These are phyloP conservation scores for Hecatera dysodea DNA, from an alignment of 2,888 invertebrate species.

Conservation along the genomic window DNA sequence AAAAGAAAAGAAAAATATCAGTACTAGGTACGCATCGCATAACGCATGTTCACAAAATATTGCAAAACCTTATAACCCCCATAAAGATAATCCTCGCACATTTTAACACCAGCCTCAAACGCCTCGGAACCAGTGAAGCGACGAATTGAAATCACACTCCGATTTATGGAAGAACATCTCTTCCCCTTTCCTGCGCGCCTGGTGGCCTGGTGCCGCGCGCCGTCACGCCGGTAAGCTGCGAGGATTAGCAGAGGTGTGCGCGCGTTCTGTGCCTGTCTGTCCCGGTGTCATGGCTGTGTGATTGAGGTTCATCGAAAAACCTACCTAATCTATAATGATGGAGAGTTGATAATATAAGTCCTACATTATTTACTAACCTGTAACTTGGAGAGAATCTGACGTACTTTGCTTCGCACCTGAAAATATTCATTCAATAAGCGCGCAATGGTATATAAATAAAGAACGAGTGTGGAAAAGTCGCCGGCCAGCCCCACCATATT, in stretches of 20 bases:
- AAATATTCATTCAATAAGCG: too few species aligned
- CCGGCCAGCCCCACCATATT: too few species aligned
- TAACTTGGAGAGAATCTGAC: background rate
- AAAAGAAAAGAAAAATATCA: too few species aligned
- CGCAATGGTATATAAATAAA: too few species aligned
- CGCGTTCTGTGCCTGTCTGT: background rate
- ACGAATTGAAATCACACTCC: slow-evolving; percentile 34
- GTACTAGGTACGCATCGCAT: background rate
- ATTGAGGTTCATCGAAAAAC: background rate
- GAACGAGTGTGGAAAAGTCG: too few species aligned
- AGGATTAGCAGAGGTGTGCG: slow-evolving; percentile 42
- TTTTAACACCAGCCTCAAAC: background rate
- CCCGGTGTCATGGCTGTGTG: slow-evolving; percentile 11
- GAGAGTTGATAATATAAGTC: slow-evolving; percentile 4
- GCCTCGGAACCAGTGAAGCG: slow-evolving; percentile 29
- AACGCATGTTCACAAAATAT: background rate
- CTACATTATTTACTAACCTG: background rate
- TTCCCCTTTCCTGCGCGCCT: background rate
- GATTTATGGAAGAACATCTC: slow-evolving; percentile 23
- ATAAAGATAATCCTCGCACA: slow-evolving; percentile 17
- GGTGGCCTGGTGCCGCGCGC: background rate
- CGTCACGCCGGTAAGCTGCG: slow-evolving; percentile 23
- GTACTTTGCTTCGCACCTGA: background rate
- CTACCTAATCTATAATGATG: slow-evolving; percentile 12
- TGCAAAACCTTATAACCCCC: background rate